Conservation (phyloP, 2,797 vertebrate species). For the Myotis findleyi region DNA sequence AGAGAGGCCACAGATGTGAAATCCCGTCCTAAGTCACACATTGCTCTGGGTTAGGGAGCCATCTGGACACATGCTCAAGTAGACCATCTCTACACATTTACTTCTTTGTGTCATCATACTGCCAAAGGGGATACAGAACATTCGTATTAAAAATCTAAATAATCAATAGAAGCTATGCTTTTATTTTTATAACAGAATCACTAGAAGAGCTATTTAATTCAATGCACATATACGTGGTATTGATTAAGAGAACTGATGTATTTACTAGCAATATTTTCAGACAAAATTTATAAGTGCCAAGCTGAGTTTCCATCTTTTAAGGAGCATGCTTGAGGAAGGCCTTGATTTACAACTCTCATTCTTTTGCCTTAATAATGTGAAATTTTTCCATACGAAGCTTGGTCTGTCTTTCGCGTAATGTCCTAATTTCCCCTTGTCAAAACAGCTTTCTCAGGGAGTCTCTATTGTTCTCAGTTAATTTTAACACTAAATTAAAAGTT, state of each 20-base stretch:
- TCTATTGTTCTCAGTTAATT: constrained; percentile 68
- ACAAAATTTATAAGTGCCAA: constrained; percentile 60
- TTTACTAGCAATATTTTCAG: constrained; percentile 69
- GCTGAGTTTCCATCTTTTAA: constrained; percentile 25
- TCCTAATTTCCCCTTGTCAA: constrained; percentile 69
- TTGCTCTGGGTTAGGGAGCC: too few relatives aligned
- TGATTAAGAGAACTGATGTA: constrained; percentile 52
- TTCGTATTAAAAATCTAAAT: constrained; percentile 56
- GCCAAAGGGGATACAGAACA: not conserved
- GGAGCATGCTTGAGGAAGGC: not conserved
- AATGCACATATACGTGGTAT: constrained; percentile 30
- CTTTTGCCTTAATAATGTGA: constrained; percentile 66
- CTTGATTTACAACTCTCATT: constrained; percentile 68
- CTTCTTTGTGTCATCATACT: too few relatives aligned
- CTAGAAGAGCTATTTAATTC: constrained; percentile 41
- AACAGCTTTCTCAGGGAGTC: constrained; percentile 61
- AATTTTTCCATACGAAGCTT: constrained; percentile 50
- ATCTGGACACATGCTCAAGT: too few relatives aligned
- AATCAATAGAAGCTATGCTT: constrained; percentile 18
- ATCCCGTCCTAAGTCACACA: not conserved
- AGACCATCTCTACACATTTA: too few relatives aligned
- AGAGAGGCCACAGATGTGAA: not conserved
- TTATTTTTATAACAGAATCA: constrained; percentile 25
- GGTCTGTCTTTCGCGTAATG: constrained; percentile 50
- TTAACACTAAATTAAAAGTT: constrained; percentile 76